These are phyloP conservation scores for Symphodus melops DNA, from an alignment of 2,113 vertebrate genomes.

Conservation along the genomic window DNA sequence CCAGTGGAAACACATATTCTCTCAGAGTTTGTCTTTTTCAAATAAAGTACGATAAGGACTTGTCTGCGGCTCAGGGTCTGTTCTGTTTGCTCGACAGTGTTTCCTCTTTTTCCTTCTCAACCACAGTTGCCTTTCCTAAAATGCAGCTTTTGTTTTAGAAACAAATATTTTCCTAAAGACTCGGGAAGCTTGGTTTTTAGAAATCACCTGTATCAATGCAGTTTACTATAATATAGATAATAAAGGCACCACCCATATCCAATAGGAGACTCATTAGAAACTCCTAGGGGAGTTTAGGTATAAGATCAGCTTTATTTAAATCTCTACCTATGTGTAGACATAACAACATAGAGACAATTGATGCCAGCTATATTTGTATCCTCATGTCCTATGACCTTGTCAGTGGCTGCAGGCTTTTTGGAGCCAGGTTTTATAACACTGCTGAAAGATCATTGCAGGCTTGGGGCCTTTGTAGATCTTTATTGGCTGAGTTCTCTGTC, in stretches of 20 bases:
- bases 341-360: too few relatives aligned
- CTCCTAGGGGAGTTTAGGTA: neutral
- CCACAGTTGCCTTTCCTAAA: neutral
- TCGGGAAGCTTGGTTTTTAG: neutral
- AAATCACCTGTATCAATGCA: neutral
- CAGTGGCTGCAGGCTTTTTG: neutral
- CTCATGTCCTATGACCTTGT: too few relatives aligned
- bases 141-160: neutral
- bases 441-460: neutral
- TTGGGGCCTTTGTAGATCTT: too few relatives aligned
- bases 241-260: neutral
- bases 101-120: conserved; percentile 10
- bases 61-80: neutral
- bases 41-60: neutral
- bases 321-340: neutral
- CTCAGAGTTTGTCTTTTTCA: neutral
- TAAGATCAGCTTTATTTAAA: too few relatives aligned
- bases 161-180: neutral
- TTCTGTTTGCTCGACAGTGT: conserved; percentile 11
- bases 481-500: neutral
- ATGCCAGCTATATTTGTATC: neutral
- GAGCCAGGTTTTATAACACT: neutral
- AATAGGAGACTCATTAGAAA: neutral
- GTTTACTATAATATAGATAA: too few relatives aligned
- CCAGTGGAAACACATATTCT: neutral